Evolutionary conservation across 2,113 vertebrate species (phyloP).

Genomic region (Limnothrissa miodon): DNA sequence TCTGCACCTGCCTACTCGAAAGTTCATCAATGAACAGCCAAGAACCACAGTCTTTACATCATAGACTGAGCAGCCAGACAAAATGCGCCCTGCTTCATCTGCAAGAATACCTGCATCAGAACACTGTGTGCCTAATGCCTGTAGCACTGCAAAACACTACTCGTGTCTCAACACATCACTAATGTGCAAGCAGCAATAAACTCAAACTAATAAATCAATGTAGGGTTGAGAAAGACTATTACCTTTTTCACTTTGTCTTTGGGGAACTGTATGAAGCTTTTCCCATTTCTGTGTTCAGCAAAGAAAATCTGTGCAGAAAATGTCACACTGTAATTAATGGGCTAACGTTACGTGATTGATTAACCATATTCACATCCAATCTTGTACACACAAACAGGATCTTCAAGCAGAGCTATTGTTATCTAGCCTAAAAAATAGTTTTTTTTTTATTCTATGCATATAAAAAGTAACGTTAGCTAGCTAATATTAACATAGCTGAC

Average conservation of each 20-base stretch:
- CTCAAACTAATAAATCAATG: neutral
- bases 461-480: neutral
- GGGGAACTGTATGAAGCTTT: conserved; percentile 1
- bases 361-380: neutral
- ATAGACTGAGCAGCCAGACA: neutral
- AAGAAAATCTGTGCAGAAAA: conserved; percentile 7
- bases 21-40: conserved; percentile 13
- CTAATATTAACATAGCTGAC: neutral
- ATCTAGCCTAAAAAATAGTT: no score
- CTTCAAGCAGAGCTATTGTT: neutral
- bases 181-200: neutral
- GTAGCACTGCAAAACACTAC: neutral
- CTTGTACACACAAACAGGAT: neutral
- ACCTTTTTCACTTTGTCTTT: conserved; percentile 10
- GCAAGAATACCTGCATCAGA: neutral
- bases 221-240: neutral
- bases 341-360: neutral
- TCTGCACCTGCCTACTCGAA: conserved; percentile 37
- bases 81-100: neutral
- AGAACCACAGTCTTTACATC: conserved; percentile 21
- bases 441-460: neutral
- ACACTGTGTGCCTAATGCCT: neutral
- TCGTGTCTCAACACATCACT: neutral
- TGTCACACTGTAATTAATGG: neutral
- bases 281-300: conserved; percentile 8